Base-by-base conservation (phyloP, 2,888 invertebrate species). In the Scaptomyza cyrtandrae region DNA sequence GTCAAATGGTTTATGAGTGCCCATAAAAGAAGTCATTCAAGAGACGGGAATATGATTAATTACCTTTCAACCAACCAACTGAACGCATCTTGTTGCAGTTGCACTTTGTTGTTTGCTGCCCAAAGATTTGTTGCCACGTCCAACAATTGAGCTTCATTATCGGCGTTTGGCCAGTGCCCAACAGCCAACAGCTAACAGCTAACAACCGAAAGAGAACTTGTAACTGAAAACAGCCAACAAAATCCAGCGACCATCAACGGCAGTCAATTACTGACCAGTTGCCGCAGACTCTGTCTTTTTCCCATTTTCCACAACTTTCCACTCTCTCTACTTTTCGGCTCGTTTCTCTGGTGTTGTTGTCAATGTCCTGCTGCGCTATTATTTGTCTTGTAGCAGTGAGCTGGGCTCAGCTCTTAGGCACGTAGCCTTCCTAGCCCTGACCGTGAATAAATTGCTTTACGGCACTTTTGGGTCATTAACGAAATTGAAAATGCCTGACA, bases 341-440 rank as follows among this genome's bases (percentile, higher is more conserved):
- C 65, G 31, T 44, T 64, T 45, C 69, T 77, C 75, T 73, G 89
- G 89, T 89, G 85, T 89, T 84, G 88, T 89, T 90, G 90, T 90
- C 90, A 90, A 87, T 90, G 89, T 90, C 90, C 90, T 90, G 90
- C 90, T 90, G 90, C 78, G 90, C 90, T 86, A 87, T 90, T 90
- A 90, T 90, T 90, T 90, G 90, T 90, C 90, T 90, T 84, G 73
- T 84, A 72, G 80, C 74, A 73, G 72, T 74, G 69, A 74, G 71
- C 73, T 49, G 63, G 48, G 67, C 50, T 50, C 54, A 53, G 74
- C 45, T 24, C 50, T 41, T 41, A 10, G 16, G 41, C 41, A 41
- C 41, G 41, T 41, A 33, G 58, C 31, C 50, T 35, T 37, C 43
- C 48, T 43, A 33, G 58, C 52, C 48, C 53, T 52, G 74, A 27